Percentiles rank a stretch among this genome's conserved stretches.
Evolutionary conservation across 1,140 invertebrate species (phyloP).

Genomic region (Cherax quadricarinatus): DNA sequence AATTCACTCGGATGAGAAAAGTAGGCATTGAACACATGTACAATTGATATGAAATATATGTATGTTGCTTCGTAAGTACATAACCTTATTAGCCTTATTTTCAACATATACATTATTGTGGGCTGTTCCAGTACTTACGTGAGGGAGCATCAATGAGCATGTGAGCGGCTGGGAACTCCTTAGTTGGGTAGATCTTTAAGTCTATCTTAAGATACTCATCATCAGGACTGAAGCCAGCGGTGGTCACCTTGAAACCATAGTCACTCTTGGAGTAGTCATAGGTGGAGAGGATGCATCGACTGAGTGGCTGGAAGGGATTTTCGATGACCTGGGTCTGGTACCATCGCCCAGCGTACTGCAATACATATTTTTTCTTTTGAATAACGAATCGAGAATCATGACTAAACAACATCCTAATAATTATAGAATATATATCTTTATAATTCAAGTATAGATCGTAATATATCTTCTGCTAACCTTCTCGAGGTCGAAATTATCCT

Average conservation of each 20-base stretch:
- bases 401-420: too few relatives aligned
- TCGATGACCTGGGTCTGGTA: slow-evolving; percentile 36
- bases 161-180: slow-evolving; percentile 36
- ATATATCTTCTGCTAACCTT: background rate
- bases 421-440: too few relatives aligned
- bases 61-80: too few relatives aligned
- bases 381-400: too few relatives aligned
- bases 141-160: slow-evolving; percentile 37
- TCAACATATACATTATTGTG: too few relatives aligned
- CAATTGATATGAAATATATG: too few relatives aligned
- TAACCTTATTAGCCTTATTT: too few relatives aligned
- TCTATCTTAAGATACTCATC: background rate
- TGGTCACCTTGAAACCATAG: slow-evolving; percentile 36
- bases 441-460: too few relatives aligned
- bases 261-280: slow-evolving; percentile 7
- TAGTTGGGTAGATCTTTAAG: slow-evolving; percentile 37
- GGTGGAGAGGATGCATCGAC: slow-evolving; percentile 31
- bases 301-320: background rate
- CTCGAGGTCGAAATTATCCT: slow-evolving; percentile 2
- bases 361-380: too few relatives aligned
- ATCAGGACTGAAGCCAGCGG: slow-evolving; percentile 1
- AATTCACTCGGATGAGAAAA: too few relatives aligned
- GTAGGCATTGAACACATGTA: too few relatives aligned
- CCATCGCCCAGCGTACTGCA: slow-evolving; percentile 33
- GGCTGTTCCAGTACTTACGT: background rate